Evolutionary conservation across 2,888 invertebrate species (phyloP).

Genomic region (Tiliacea aurago): DNA sequence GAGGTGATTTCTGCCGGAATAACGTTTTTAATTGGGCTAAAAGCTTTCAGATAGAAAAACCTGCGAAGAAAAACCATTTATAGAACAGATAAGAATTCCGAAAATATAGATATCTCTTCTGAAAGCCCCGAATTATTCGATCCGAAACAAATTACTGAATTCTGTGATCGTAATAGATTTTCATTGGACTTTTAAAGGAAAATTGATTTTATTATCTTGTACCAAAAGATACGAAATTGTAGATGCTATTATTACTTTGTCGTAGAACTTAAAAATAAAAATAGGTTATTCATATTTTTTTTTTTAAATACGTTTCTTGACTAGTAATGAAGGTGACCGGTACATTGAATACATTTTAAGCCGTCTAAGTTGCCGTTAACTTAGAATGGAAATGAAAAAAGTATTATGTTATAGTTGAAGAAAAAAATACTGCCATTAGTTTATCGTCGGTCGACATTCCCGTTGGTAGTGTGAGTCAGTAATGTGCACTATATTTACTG

Average conservation of each 20-base stretch:
- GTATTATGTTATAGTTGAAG: constrained; percentile 24
- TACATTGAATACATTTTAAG: constrained; percentile 46
- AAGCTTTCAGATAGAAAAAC: constrained; percentile 53
- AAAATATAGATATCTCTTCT: constrained; percentile 35
- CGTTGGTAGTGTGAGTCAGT: constrained; percentile 9
- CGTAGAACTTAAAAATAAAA: constrained; percentile 19
- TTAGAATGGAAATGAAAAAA: constrained; percentile 39
- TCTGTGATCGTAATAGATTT: constrained; percentile 48
- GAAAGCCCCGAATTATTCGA: constrained; percentile 46
- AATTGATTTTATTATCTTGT: constrained; percentile 50
- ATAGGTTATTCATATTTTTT: constrained; percentile 13
- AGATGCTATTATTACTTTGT: constrained; percentile 43
- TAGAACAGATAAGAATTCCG: constrained; percentile 36
- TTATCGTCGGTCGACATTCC: constrained; percentile 35
- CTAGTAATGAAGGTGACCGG: constrained; percentile 45
- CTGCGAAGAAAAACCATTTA: constrained; percentile 38
- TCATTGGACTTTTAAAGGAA: constrained; percentile 36
- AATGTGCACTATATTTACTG: constrained; percentile 45
- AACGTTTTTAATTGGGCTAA: constrained; percentile 58
- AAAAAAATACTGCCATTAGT: constrained; percentile 41
- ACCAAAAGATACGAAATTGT: constrained; percentile 27
- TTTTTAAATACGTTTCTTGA: constrained; percentile 17
- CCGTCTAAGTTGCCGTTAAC: constrained; percentile 16
- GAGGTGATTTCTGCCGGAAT: constrained; percentile 6
- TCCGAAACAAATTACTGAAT: constrained; percentile 40